Evolutionary conservation across 2,113 vertebrate genomes (phyloP).

Genomic region (Protobothrops flavoviridis): DNA sequence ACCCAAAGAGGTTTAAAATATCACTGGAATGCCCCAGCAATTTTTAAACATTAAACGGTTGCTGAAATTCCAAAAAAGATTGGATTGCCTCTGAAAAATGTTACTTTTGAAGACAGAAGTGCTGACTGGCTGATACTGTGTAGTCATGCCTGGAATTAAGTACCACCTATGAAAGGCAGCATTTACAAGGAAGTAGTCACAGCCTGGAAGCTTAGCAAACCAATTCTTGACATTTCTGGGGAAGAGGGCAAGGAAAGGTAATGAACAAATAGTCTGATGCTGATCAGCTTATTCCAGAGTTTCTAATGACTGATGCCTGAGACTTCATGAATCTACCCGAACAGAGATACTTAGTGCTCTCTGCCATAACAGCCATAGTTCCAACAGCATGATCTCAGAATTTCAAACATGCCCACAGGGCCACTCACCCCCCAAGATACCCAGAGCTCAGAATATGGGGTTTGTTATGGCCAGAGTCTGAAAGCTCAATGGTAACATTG

Average conservation of each 20-base stretch:
- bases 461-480: background rate
- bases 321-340: conserved; percentile 55
- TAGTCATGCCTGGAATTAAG: conserved; percentile 20
- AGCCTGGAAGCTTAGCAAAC: background rate
- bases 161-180: background rate
- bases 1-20: background rate
- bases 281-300: background rate
- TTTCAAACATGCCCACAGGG: background rate
- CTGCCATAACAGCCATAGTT: background rate
- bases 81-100: conserved; percentile 1
- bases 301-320: conserved; percentile 15
- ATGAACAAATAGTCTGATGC: fast-evolving
- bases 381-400: background rate
- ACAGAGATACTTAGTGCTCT: conserved; percentile 24
- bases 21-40: background rate
- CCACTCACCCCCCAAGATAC: background rate
- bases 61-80: conserved; percentile 13
- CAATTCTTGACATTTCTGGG: background rate
- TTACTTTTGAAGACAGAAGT: conserved; percentile 30
- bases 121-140: conserved; percentile 11
- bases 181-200: conserved; percentile 30
- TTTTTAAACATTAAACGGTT: background rate
- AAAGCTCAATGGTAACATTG: background rate
- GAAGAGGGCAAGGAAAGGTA: conserved; percentile 9
- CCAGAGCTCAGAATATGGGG: background rate